Conservation (phyloP, 2,888 invertebrate species). For the Trachelus iudaicus region DNA sequence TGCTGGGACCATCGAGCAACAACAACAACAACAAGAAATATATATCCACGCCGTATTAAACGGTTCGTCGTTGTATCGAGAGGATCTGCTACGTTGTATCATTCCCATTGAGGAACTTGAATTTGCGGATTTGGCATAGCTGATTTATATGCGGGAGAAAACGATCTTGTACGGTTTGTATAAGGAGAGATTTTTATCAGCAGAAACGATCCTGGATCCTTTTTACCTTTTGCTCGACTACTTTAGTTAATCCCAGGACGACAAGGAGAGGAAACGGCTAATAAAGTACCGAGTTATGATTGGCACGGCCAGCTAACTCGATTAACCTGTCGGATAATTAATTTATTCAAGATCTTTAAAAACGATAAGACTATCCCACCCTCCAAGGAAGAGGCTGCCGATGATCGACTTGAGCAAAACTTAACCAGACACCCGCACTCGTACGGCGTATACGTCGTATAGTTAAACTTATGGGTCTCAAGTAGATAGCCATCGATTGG, state of each 20-base stretch:
- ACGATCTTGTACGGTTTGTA: not conserved
- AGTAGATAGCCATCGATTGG: not conserved
- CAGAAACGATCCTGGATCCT: not conserved
- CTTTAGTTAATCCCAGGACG: slow-evolving; percentile 2
- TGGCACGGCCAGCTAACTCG: slow-evolving; percentile 43
- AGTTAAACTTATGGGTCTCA: not conserved
- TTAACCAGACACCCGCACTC: not conserved
- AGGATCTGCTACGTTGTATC: not conserved
- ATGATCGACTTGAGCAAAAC: slow-evolving; percentile 21
- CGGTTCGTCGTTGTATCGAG: not conserved
- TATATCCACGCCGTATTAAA: not conserved
- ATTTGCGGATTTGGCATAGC: not conserved
- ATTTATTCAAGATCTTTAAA: slow-evolving; percentile 46
- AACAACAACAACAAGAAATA: not conserved
- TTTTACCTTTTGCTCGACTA: not conserved
- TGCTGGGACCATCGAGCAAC: not conserved
- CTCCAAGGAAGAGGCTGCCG: slow-evolving; percentile 9
- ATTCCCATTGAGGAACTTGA: not conserved
- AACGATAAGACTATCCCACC: slow-evolving; percentile 34
- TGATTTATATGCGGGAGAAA: not conserved
- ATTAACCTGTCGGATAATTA: slow-evolving; percentile 50
- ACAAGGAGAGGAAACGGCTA: slow-evolving; percentile 21
- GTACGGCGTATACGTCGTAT: not conserved
- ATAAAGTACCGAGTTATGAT: slow-evolving; percentile 40
- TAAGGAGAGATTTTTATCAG: not conserved